Evolutionary conservation across 2,888 invertebrate genomes (phyloP).

Genomic region (Phengaris arion): DNA sequence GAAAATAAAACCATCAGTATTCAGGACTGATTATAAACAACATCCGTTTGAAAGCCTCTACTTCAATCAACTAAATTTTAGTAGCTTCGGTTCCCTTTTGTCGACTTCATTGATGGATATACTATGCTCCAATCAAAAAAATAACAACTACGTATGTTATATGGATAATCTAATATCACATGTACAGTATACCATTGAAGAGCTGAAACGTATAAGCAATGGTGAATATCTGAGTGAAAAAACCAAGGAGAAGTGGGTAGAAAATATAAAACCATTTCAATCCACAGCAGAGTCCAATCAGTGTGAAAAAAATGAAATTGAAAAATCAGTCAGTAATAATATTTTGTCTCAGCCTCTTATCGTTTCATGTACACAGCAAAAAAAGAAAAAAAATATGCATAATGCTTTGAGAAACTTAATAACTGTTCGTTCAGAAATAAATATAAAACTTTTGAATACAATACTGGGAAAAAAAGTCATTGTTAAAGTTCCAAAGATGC

Average conservation of each 20-base stretch:
- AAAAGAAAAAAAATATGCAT: constrained; percentile 45
- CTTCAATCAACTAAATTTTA: constrained; percentile 53
- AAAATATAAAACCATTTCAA: constrained; percentile 36
- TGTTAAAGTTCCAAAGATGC: constrained; percentile 61
- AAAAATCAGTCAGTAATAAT: constrained; percentile 40
- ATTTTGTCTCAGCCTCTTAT: constrained; percentile 57
- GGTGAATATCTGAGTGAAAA: constrained; percentile 69
- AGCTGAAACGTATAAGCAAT: constrained; percentile 71
- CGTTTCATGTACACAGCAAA: constrained; percentile 57
- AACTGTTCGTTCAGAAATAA: constrained; percentile 66
- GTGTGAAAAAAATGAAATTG: constrained; percentile 4
- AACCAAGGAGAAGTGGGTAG: constrained; percentile 68
- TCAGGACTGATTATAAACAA: constrained; percentile 49
- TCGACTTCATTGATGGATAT: constrained; percentile 64
- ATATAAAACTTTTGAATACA: constrained; percentile 61
- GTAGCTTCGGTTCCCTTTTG: constrained; percentile 47
- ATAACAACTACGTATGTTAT: constrained; percentile 66
- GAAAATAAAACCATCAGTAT: constrained; percentile 50
- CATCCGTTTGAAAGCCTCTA: constrained; percentile 56
- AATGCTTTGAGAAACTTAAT: constrained; percentile 58
- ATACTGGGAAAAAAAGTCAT: constrained; percentile 65
- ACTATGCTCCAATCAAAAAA: constrained; percentile 62
- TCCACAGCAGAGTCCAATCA: constrained; percentile 33
- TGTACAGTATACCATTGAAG: constrained; percentile 66
- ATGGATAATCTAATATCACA: constrained; percentile 70